Evolutionary conservation across 2,888 invertebrate genomes (phyloP).

Genomic region (Belgica antarctica): DNA sequence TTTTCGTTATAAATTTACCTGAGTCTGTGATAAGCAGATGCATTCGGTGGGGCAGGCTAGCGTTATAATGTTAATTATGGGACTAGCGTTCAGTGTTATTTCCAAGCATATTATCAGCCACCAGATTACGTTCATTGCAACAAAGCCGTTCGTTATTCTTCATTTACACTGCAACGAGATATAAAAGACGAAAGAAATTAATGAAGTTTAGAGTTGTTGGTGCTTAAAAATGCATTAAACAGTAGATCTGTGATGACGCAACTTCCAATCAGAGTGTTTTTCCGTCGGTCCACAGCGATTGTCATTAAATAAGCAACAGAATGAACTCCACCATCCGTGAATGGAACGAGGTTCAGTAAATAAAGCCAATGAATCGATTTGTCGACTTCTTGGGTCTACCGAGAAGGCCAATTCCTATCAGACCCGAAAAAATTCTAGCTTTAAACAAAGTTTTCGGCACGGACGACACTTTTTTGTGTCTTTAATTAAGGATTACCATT

Average conservation of each 20-base stretch:
- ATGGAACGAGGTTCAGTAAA: no score
- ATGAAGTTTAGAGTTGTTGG: neutral
- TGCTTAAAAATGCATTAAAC: neutral
- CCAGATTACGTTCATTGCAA: constrained; percentile 44
- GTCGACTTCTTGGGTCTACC: no score
- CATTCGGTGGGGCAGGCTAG: constrained; percentile 75
- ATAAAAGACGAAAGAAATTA: neutral
- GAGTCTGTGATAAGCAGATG: constrained; percentile 81
- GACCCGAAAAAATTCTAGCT: neutral
- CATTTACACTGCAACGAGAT: constrained; percentile 32
- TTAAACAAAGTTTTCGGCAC: neutral
- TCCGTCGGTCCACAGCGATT: no score
- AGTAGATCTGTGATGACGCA: no score
- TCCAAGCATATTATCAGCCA: constrained; percentile 44
- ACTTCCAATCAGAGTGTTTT: no score
- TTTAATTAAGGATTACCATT: constrained; percentile 42
- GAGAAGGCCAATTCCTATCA: no score
- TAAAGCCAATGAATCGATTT: no score
- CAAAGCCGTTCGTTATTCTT: constrained; percentile 33
- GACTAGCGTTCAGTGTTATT: constrained; percentile 41
- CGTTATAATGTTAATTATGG: constrained; percentile 46
- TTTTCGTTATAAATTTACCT: constrained; percentile 59
- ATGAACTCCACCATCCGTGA: no score
- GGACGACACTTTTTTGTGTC: constrained; percentile 17
- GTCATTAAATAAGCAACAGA: no score